Conservation (phyloP, 92 coral and sea anemone genomes). For the Scolanthus callimorphus region DNA sequence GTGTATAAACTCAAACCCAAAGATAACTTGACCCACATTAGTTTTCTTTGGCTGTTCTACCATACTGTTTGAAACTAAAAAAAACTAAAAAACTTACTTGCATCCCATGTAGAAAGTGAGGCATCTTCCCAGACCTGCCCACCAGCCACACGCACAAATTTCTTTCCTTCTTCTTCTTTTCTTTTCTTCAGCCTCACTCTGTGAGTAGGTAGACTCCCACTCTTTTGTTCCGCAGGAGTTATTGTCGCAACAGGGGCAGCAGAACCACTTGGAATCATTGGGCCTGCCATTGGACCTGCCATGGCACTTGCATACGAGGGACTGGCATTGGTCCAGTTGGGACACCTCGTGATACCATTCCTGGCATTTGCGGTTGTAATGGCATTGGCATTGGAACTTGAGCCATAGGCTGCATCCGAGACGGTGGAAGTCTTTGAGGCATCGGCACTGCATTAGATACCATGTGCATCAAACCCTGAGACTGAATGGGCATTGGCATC, state of each 20-base stretch:
- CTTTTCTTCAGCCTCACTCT: constrained; percentile 49
- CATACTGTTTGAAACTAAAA: too few species aligned
- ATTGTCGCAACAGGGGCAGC: constrained; percentile 56
- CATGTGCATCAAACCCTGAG: constrained; percentile 54
- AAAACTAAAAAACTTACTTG: constrained; percentile 47
- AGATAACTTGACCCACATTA: too few species aligned
- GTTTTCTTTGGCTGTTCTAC: too few species aligned
- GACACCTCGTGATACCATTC: background rate
- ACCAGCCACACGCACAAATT: constrained; percentile 88
- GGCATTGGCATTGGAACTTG: too few species aligned
- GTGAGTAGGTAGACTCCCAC: constrained; percentile 95
- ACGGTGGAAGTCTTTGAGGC: constrained; percentile 17
- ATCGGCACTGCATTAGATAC: constrained; percentile 5
- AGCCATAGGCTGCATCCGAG: too few species aligned
- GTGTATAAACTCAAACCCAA: too few species aligned
- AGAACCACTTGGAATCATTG: constrained; percentile 35
- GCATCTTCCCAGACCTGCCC: constrained; percentile 93
- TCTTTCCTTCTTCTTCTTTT: constrained; percentile 86
- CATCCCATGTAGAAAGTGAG: constrained; percentile 88
- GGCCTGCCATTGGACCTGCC: constrained; percentile 42
- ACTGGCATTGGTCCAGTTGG: background rate
- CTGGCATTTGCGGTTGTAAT: too few species aligned
- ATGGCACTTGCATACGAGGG: too few species aligned
- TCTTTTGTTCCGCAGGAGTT: constrained; percentile 96
- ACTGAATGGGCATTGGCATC: constrained; percentile 55